Evolutionary conservation across 2,888 invertebrate genomes (phyloP).

Genomic region (Coleophora flavipennella): DNA sequence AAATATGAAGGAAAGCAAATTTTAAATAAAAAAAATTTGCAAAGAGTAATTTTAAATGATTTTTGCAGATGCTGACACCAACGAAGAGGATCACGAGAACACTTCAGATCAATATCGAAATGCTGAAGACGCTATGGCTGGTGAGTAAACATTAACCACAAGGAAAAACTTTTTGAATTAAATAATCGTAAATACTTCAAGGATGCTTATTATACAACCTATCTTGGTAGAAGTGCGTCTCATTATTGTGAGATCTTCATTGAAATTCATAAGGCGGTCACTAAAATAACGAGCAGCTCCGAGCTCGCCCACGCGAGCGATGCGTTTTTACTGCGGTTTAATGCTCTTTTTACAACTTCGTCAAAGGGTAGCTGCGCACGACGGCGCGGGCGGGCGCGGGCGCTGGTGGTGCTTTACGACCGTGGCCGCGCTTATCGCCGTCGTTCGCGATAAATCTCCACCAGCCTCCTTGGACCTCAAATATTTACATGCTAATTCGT

Average conservation of each 20-base stretch:
- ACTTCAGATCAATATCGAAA: constrained; percentile 21
- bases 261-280: constrained; percentile 68
- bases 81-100: constrained; percentile 23
- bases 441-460: constrained; percentile 66
- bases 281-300: constrained; percentile 57
- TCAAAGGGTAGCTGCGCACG: constrained; percentile 56
- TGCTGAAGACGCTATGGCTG: constrained; percentile 27
- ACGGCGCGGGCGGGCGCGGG: constrained; percentile 29
- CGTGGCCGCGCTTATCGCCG: constrained; percentile 60
- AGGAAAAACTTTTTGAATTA: not conserved
- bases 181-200: not conserved
- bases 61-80: constrained; percentile 28
- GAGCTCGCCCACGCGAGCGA: constrained; percentile 39
- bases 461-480: constrained; percentile 66
- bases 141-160: constrained; percentile 18
- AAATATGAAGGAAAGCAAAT: too few relatives aligned
- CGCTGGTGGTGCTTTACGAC: constrained; percentile 64
- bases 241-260: constrained; percentile 54
- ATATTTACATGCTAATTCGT: constrained; percentile 73
- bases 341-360: constrained; percentile 70
- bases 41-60: constrained; percentile 22
- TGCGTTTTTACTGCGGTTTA: constrained; percentile 72
- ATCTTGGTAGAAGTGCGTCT: constrained; percentile 29
- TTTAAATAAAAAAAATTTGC: constrained; percentile 15
- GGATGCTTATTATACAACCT: not conserved